Base-by-base conservation (phyloP, 2,113 vertebrate genomes). In the Brachyhypopomus gauderio region DNA sequence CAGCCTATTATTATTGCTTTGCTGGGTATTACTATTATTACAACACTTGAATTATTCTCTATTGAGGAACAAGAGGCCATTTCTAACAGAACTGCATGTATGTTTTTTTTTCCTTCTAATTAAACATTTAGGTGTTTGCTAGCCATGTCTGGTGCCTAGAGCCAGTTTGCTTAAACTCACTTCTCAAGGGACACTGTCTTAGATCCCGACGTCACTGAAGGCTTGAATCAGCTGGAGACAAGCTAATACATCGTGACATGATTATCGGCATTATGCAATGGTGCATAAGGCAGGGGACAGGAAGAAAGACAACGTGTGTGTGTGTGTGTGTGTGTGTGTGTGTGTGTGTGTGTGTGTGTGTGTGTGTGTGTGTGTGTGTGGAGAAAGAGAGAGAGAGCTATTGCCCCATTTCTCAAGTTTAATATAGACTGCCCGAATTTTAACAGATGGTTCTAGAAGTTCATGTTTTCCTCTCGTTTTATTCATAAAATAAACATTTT, bases 241-340 rank as follows among this genome's bases (percentile, higher is more conserved):
- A 23, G 58, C n/a, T 80, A 36, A 80, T 45, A 6, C 30, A 59
- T 60, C n/a, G 1, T n/a, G 70, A 73, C 59, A 25, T 62, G 72
- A 59, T 36, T 73, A 73, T 64, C 41, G 20, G 41, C 60, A 59
- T 36, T 73, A 73, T 64, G 59, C 73, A 64, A 55, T 20, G 77
- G 16, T 59, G 58, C 25, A 36, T 73, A 59, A 63, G 58, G 22
- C 20, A 72, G 34, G 48, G 41, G 20, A 17, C 63, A 66, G 8
- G 6, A 64, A 27, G 14, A 34, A 34, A 34, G 22, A 30, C 30
- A 2, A 30, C 16, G 5, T 34, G 12, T 11, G 23, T 36, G 66
- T 22, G 36, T 2, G 66, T 36, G 63, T n/a, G 59, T 12, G 60
- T 63, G 23, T 63, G 22, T 63, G 60, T 17, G 30, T 8, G 17